These are phyloP conservation scores for Tetragnatha montana DNA, from an alignment of 2,888 invertebrate species.

Conservation along the genomic window DNA sequence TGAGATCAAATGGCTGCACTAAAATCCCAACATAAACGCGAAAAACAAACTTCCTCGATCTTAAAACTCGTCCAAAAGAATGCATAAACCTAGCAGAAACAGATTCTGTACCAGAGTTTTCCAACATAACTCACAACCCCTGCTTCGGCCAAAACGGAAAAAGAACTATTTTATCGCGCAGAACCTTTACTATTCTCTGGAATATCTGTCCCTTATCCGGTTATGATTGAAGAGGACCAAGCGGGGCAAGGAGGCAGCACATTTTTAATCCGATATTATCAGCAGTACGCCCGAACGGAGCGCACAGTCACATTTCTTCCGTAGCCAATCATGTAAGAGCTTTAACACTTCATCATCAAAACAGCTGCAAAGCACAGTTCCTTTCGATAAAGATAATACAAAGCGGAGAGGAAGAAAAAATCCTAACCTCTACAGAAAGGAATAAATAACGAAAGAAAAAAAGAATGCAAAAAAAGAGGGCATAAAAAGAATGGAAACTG, in stretches of 20 bases:
- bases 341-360: slow-evolving; percentile 46
- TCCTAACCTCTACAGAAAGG: background rate
- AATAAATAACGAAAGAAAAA: slow-evolving; percentile 6
- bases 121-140: no score
- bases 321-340: slow-evolving; percentile 39
- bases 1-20: no score
- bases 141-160: background rate
- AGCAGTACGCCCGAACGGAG: slow-evolving; percentile 17
- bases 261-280: slow-evolving; percentile 42
- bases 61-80: no score
- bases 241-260: background rate
- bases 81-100: no score
- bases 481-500: slow-evolving; percentile 39
- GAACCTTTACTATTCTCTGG: background rate
- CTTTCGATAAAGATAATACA: slow-evolving; percentile 60
- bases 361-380: slow-evolving; percentile 47
- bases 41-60: no score
- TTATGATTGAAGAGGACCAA: background rate
- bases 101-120: no score
- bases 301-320: slow-evolving; percentile 33
- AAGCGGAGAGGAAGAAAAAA: slow-evolving; percentile 1
- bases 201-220: background rate
- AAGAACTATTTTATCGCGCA: background rate
- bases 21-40: no score
- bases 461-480: slow-evolving; percentile 4